phyloP scores from a whole-genome alignment of 2,888 invertebrate genomes.

The Parnassius orleans region DNA sequence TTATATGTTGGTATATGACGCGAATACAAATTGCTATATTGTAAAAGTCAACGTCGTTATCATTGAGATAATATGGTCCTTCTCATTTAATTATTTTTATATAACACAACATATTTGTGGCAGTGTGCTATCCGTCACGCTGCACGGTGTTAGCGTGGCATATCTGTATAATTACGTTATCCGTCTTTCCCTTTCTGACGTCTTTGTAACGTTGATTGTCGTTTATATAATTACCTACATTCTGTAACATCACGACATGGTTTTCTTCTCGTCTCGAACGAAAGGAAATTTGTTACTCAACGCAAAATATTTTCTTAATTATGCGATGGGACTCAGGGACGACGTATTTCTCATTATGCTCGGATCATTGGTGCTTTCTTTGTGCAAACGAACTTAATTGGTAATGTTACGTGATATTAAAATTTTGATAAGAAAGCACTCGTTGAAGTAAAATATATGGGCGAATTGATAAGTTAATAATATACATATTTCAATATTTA shows the following conservation, averaged over 20 bases:
- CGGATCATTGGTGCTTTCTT: conserved; percentile 36
- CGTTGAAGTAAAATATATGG: background rate
- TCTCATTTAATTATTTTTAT: conserved; percentile 9
- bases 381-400: conserved; percentile 28
- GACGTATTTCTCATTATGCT: conserved; percentile 39
- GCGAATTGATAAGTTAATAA: too few species aligned
- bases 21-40: too few species aligned
- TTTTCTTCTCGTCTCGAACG: conserved; percentile 40
- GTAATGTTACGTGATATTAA: background rate
- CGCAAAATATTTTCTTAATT: conserved; percentile 67
- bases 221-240: conserved; percentile 72
- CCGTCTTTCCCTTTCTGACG: conserved; percentile 65
- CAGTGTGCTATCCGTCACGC: conserved; percentile 42
- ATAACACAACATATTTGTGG: conserved; percentile 33
- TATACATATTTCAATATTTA: too few species aligned
- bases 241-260: conserved; percentile 55
- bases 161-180: conserved; percentile 71
- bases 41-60: too few species aligned
- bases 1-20: too few species aligned
- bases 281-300: conserved; percentile 56
- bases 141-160: conserved; percentile 52
- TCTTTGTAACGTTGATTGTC: conserved; percentile 70
- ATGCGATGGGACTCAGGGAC: conserved; percentile 46
- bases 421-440: background rate
- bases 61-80: too few species aligned